phyloP scores from a whole-genome alignment of 2,113 vertebrate species.

The Cinclus mexicanus region DNA sequence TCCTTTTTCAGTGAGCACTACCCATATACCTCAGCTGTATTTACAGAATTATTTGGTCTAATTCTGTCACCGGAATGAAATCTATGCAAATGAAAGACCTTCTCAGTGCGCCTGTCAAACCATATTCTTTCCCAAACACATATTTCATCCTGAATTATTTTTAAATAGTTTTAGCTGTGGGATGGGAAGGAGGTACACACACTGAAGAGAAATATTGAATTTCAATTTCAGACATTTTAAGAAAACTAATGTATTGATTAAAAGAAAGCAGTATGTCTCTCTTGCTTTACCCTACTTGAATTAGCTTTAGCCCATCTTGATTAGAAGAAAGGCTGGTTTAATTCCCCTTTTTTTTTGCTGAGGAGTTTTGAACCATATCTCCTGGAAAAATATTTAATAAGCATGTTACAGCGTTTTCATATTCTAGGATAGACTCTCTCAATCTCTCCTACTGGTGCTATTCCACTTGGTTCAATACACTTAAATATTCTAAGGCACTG shows the following conservation, averaged over 20 bases:
- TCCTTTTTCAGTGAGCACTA: conserved; percentile 56
- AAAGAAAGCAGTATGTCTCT: not conserved
- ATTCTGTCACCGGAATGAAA: conserved; percentile 20
- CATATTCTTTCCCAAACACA: not conserved
- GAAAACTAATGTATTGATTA: not conserved
- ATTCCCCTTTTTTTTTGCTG: not conserved
- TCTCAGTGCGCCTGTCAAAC: not conserved
- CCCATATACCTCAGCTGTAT: not conserved
- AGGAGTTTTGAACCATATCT: not conserved
- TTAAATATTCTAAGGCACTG: not conserved
- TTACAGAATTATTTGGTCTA: conserved; percentile 22
- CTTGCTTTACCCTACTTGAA: not conserved
- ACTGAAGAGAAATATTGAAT: not conserved
- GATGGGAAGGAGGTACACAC: not conserved
- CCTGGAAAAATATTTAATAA: not conserved
- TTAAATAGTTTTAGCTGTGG: not conserved
- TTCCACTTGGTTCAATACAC: not conserved
- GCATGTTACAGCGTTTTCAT: not conserved
- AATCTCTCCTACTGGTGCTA: conserved; percentile 13
- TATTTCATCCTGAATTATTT: not conserved
- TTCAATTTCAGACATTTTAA: not conserved
- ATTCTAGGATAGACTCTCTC: not conserved
- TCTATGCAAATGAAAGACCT: not conserved
- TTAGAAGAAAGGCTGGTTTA: not conserved
- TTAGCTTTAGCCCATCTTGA: not conserved